Percentiles rank a stretch among this genome's conserved stretches.
phyloP scores from a whole-genome alignment of 2,888 invertebrate genomes.

The Tanypteryx hageni region DNA sequence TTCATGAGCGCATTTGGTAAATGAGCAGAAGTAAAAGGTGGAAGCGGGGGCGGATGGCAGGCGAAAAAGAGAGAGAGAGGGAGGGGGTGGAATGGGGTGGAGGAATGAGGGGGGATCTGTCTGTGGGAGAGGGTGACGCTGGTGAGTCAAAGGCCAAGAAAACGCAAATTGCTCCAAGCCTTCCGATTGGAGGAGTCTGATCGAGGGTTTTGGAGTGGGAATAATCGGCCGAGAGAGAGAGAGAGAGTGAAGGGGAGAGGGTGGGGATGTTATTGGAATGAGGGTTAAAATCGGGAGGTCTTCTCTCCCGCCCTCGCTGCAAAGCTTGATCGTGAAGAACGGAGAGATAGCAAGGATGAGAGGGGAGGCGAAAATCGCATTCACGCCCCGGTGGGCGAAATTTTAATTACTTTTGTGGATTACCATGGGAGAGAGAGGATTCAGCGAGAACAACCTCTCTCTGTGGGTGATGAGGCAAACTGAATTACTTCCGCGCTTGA shows the following conservation, averaged over 20 bases:
- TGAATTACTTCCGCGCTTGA: conserved; percentile 60
- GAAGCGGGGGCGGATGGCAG: neutral
- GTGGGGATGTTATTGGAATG: too few relatives aligned
- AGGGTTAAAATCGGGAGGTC: too few relatives aligned
- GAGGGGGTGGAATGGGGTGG: too few relatives aligned
- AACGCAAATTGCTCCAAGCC: neutral
- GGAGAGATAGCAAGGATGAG: neutral
- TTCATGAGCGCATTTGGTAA: too few relatives aligned
- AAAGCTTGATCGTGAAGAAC: too few relatives aligned
- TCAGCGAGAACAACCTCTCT: conserved; percentile 22
- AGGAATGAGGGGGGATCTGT: neutral
- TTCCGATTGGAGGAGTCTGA: neutral
- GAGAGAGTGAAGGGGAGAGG: neutral
- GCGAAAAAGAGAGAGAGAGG: neutral
- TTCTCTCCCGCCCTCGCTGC: too few relatives aligned
- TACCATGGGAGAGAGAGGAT: conserved; percentile 55
- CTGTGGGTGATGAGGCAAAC: conserved; percentile 34
- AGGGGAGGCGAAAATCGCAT: conserved; percentile 25
- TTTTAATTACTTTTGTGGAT: conserved; percentile 57
- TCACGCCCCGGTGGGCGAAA: conserved; percentile 11
- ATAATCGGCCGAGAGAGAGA: neutral
- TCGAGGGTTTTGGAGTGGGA: neutral
- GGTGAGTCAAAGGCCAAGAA: neutral
- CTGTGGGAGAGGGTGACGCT: neutral
- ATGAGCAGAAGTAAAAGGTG: neutral